Evolutionary conservation across 2,113 vertebrate genomes (phyloP), one percentile per base, ranked within the genome.

Genomic region (Chloroceryle aenea): DNA sequence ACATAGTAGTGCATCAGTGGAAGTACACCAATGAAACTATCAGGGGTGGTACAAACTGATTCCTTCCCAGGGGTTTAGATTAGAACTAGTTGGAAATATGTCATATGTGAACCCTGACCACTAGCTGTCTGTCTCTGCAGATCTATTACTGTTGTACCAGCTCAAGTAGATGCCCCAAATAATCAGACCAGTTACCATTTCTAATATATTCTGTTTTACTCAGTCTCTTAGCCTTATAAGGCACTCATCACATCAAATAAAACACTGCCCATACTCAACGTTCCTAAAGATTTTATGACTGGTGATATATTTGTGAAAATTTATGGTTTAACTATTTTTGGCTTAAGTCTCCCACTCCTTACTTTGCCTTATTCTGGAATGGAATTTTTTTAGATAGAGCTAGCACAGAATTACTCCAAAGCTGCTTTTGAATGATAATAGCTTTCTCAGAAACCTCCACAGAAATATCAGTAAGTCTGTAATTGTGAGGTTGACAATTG

Each of bases 361-460:
- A 43, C 20, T 73, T 80, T 17, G 68, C 21, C 34, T 85, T 85
- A 43, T 84, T 40, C 38, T 74, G 55, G 90, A 96, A 88, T 4
- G 1, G 55, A 86, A 88, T 63, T 93, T 56, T 79, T 92, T 87
- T 79, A 92, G 58, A 87, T 42, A 72, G 34, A 84, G 43, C 47
- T 81, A 59, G 69, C 40, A 73, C 13, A 82, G 66, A 92, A 89
- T 80, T 92, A 79, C 43, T 85, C 82, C 63, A 88, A 87, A 88
- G 40, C 75, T 94, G 82, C 85, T 95, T 96, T 95, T 95, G 85
- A 83, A 91, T 79, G 53, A 76, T 72, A 95, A 93, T 80, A 90
- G 66, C 75, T 76, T 93, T 93, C 69, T 69, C 55, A 82, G 74
- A 93, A 87, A 85, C 50, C 78, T 95, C 58, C 38, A 30, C 36